Evolutionary conservation across 2,113 vertebrate species (phyloP), one percentile per base, ranked within the genome.

Genomic region (Pomatorhinus ruficollis): DNA sequence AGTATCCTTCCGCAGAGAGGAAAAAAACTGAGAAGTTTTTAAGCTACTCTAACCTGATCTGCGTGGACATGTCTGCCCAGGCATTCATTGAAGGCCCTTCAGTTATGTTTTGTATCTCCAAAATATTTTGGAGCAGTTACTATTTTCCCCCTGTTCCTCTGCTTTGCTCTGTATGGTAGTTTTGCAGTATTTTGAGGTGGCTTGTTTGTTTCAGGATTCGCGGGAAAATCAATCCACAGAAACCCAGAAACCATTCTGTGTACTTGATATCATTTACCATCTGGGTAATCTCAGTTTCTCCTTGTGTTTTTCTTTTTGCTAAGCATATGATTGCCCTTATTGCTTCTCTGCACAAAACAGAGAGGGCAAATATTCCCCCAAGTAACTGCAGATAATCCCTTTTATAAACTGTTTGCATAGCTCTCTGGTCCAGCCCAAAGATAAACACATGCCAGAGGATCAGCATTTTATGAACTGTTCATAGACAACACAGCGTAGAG

Each of bases 401-500:
- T 94, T 71, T 95, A 76, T 83, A 96, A 93, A 90, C 76, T 96
- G 40, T 95, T 96, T 92, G 83, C 45, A 84, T 91, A 94, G 50
- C 59, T 92, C 39, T 33, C 61, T 91, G 70, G 71, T 95, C 68
- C 86, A 92, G 49, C 31, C 59, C 79, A 89, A 95, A 30, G 96
- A 85, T 57, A 93, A 97, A 94, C 64, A 90, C 52, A 89, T 95
- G 96, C 65, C 93, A 77, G 50, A 97, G 49, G 60, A 69, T 83
- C 68, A 63, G 52, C 80, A 60, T 95, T 97, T 96, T 92, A 42
- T 75, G 91, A 90, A 63, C 37, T 65, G 83, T 65, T 69, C 85
- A 77, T 18, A 49, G 75, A 85, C 69, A 90, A 44, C 33, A 40
- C 4, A 14, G 33, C 53, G 61, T 37, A 74, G 52, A 89, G 37